Conservation (phyloP, 2,113 vertebrate genomes). For the Tetrao urogallus region DNA sequence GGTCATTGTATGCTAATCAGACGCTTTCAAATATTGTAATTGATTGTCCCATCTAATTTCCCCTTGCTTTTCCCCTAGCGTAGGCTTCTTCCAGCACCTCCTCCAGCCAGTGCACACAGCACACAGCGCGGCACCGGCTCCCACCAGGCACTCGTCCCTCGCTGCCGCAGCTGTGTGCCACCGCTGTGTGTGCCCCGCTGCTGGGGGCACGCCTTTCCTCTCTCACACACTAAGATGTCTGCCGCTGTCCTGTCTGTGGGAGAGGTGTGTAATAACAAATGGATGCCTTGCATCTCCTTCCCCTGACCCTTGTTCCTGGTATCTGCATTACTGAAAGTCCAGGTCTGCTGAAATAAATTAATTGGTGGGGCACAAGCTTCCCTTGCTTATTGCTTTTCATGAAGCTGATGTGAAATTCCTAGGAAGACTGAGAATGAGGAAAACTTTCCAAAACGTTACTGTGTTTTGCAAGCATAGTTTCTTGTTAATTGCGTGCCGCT, state of each 20-base stretch:
- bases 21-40: not conserved
- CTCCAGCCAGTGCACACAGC: not conserved
- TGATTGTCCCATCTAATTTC: slow-evolving; percentile 16
- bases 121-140: rapidly evolving
- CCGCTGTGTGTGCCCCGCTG: rapidly evolving
- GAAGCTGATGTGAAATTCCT: not conserved
- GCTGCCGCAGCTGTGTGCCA: not conserved
- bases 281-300: not conserved
- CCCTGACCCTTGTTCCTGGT: slow-evolving; percentile 25
- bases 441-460: not conserved
- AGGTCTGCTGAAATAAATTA: not conserved
- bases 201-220: not conserved
- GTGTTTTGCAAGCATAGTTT: not conserved
- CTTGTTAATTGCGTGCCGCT: not conserved
- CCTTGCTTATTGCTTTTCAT: not conserved
- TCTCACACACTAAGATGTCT: not conserved
- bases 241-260: not conserved
- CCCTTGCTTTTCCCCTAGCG: not conserved
- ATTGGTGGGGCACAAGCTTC: not conserved
- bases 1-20: slow-evolving; percentile 5
- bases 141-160: rapidly evolving
- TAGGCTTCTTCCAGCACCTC: not conserved
- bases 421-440: not conserved
- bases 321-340: not conserved
- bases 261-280: not conserved